Percentiles rank a stretch among this genome's conserved stretches.
Conservation (phyloP, 2,113 vertebrate species). For the Chaenogobius annularis region DNA sequence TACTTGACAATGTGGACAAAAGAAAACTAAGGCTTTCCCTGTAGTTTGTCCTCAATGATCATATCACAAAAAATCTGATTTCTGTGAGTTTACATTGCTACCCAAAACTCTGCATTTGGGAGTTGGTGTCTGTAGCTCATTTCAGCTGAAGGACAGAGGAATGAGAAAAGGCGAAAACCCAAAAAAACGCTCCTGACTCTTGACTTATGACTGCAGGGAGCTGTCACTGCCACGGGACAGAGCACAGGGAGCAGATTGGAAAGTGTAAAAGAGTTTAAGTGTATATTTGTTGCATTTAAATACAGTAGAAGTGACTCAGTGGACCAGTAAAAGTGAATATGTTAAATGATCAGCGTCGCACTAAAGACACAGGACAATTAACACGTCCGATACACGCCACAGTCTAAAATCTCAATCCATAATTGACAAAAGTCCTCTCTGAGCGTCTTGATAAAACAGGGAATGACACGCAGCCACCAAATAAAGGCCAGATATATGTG, state of each 20-base stretch:
- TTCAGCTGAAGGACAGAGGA: conserved; percentile 2
- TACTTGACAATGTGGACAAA: too few species aligned
- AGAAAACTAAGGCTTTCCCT: too few species aligned
- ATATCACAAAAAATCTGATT: not conserved
- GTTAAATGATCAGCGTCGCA: not conserved
- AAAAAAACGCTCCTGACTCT: not conserved
- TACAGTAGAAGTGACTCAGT: not conserved
- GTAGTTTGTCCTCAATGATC: too few species aligned
- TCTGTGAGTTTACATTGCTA: not conserved
- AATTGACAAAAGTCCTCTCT: not conserved
- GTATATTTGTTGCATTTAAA: not conserved
- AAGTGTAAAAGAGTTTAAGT: not conserved
- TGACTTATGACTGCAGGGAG: conserved; percentile 1
- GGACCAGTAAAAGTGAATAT: not conserved
- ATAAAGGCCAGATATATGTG: too few species aligned
- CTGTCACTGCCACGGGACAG: not conserved
- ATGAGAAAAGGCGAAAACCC: not conserved
- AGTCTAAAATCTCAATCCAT: not conserved
- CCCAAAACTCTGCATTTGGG: not conserved
- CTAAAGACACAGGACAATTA: not conserved
- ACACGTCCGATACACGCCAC: not conserved
- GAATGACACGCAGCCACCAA: not conserved
- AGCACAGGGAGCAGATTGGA: not conserved
- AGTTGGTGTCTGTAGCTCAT: not conserved
- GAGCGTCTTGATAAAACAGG: not conserved